These are phyloP conservation scores for Plotosus lineatus DNA, from an alignment of 2,113 vertebrate genomes.

Conservation along the genomic window DNA sequence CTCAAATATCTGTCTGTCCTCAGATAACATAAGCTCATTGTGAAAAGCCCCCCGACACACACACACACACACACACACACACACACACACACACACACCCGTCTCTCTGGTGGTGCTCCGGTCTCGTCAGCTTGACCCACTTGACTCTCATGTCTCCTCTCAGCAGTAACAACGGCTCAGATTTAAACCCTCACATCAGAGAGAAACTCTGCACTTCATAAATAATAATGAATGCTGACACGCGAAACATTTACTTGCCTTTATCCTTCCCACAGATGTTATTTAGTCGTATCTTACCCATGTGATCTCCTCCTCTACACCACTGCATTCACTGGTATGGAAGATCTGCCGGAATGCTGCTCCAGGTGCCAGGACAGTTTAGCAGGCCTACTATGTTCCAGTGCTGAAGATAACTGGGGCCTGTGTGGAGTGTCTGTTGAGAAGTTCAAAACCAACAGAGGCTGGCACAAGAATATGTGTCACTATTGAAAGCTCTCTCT, in stretches of 20 bases:
- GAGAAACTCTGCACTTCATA: neutral
- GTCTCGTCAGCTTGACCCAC: constrained; percentile 30
- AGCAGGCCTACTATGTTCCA: constrained; percentile 6
- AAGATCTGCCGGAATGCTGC: constrained; percentile 34
- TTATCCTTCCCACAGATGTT: constrained; percentile 22
- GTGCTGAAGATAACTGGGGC: constrained; percentile 27
- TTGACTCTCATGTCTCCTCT: constrained; percentile 21
- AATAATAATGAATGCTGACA: constrained; percentile 11
- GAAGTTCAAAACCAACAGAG: constrained; percentile 19
- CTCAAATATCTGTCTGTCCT: constrained; percentile 10
- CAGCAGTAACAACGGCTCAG: constrained; percentile 16
- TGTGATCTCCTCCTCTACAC: neutral
- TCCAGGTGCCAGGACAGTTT: constrained; percentile 25
- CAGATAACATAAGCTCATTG: constrained; percentile 38
- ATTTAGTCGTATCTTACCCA: constrained; percentile 4
- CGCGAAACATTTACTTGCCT: neutral
- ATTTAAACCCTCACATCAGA: constrained; percentile 10
- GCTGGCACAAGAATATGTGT: constrained; percentile 9
- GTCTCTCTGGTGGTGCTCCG: constrained; percentile 16
- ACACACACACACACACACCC: neutral
- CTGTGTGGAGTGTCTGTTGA: constrained; percentile 24
- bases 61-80: neutral
- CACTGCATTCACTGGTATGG: constrained; percentile 19
- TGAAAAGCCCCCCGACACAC: constrained; percentile 3
- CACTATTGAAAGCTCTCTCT: neutral